Base-by-base conservation (phyloP, 2,113 vertebrate species). In the Phalacrocorax carbo region DNA sequence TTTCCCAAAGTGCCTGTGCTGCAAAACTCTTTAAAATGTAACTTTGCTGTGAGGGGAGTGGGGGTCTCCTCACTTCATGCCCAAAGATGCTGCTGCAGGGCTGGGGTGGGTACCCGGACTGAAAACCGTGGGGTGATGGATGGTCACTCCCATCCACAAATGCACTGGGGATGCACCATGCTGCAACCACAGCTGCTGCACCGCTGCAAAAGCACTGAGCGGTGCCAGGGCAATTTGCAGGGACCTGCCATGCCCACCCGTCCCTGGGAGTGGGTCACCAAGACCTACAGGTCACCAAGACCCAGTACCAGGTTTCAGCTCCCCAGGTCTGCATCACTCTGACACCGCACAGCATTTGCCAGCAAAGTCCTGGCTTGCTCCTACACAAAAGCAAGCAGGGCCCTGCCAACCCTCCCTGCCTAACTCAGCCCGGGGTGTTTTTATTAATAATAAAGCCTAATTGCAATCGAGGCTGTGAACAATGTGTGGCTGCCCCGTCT, bases 331-430 rank as follows among this genome's bases (percentile, higher is more conserved):
- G 29, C n/a, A 3, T 16, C 9, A 1, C 86, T 26, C 44, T 8
- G 16, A 29, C 23, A 8, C 17, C 5, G 2, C 1, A 2, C 2
- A 2, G 29, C 1, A 1, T 46, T 48, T 15, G 49, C 48, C 64
- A 30, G 69, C 55, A 11, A 48, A 84, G 42, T 54, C 62, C 52
- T 9, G 51, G 14, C 30, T 58, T 2, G 20, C 27, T 44, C 8
- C n/a, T 10, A 3, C 52, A 46, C 40, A 46, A 58, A 48, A 48
- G 70, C 64, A 25, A 64, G 62, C 64, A 82, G 77, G 8, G 52
- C 49, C 36, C 68, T 52, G 79, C 88, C 73, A 57, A 3, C 62
- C 68, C 72, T 25, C 29, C 69, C 69, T 16, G 49, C 66, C 68
- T n/a, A 32, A 7, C 71, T 26, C 78, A 73, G 83, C 65, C 78